Evolutionary conservation across 2,113 vertebrate genomes (phyloP).

Genomic region (Chinchilla lanigera): DNA sequence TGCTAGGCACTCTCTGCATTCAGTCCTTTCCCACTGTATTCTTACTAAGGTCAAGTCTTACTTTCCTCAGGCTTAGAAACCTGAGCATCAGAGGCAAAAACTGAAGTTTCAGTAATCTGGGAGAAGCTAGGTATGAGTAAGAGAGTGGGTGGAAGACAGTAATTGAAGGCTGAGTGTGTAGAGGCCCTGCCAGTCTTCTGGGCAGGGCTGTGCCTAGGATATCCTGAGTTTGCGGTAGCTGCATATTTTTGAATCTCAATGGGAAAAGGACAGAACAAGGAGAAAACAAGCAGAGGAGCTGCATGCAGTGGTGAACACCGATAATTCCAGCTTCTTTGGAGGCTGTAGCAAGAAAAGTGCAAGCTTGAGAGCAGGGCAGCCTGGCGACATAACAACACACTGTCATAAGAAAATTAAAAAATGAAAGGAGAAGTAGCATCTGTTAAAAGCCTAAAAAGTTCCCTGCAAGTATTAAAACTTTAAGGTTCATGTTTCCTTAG

Average conservation of each 20-base stretch:
- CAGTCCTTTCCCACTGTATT: not conserved
- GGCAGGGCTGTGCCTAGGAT: not conserved
- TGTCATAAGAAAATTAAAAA: not conserved
- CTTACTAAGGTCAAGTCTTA: constrained; percentile 3
- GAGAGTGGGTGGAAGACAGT: not conserved
- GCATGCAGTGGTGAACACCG: not conserved
- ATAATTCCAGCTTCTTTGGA: not conserved
- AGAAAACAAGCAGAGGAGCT: not conserved
- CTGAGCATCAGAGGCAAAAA: not conserved
- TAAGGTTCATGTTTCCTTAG: not conserved
- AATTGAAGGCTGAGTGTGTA: not conserved
- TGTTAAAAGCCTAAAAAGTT: not conserved
- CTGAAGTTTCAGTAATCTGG: not conserved
- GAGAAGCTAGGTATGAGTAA: not conserved
- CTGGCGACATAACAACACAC: not conserved
- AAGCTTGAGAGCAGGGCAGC: not conserved
- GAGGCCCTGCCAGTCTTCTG: not conserved
- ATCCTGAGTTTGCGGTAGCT: not conserved
- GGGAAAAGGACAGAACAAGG: not conserved
- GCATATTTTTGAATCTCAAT: not conserved
- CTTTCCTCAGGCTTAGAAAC: constrained; percentile 18
- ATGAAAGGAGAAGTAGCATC: not conserved
- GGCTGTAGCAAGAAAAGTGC: not conserved
- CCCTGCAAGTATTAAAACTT: not conserved
- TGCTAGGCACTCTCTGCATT: not conserved